Evolutionary conservation across 2,888 invertebrate species (phyloP).

Genomic region (Sphaerolaimus hirsutus): DNA sequence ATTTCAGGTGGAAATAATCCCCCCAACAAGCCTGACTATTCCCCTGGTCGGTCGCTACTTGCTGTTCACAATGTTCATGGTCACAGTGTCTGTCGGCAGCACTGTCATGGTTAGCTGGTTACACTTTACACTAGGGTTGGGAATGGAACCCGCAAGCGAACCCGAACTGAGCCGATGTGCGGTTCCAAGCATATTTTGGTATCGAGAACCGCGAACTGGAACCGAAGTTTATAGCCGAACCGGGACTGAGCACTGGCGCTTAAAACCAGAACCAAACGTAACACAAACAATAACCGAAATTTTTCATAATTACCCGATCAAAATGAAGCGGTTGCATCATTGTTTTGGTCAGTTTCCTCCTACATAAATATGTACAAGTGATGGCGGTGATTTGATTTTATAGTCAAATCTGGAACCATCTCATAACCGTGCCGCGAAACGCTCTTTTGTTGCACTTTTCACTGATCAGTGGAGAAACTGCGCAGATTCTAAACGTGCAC

Average conservation of each 20-base stretch:
- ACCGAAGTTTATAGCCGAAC: too few species aligned
- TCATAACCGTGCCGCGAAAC: too few species aligned
- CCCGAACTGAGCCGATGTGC: background rate
- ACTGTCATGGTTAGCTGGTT: conserved; percentile 16
- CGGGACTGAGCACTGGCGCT: too few species aligned
- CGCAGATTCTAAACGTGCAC: conserved; percentile 57
- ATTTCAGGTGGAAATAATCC: conserved; percentile 48
- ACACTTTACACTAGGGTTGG: background rate
- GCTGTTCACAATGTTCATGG: conserved; percentile 69
- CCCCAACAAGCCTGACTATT: conserved; percentile 68
- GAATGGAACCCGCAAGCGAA: background rate
- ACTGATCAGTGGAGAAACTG: too few species aligned
- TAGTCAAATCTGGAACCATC: too few species aligned
- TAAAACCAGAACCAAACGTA: background rate
- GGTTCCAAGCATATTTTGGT: background rate
- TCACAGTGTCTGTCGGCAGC: conserved; percentile 42
- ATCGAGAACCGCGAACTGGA: too few species aligned
- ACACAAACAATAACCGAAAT: background rate
- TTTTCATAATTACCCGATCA: too few species aligned
- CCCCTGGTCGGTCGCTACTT: conserved; percentile 52
- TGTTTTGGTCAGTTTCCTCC: too few species aligned
- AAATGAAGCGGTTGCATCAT: too few species aligned
- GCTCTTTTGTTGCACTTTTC: too few species aligned
- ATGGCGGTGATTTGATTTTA: too few species aligned
- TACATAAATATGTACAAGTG: too few species aligned